Conservation (phyloP, 2,888 invertebrate species). For the Augiades crinisus region DNA sequence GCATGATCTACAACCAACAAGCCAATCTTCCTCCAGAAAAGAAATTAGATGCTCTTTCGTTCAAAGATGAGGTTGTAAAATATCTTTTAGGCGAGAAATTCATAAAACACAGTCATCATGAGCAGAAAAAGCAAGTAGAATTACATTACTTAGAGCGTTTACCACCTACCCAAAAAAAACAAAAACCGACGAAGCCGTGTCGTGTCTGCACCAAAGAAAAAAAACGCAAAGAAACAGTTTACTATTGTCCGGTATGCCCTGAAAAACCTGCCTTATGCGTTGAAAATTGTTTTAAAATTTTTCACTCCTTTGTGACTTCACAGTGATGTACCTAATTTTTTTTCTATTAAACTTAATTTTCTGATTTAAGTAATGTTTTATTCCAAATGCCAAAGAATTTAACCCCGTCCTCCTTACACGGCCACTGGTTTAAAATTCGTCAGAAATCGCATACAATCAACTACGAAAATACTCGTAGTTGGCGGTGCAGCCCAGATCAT, state of each 20-base stretch:
- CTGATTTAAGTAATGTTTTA: slow-evolving; percentile 5
- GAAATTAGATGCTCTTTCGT: not conserved
- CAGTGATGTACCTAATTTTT: not conserved
- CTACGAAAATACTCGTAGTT: not conserved
- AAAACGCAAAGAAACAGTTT: not conserved
- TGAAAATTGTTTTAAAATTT: not conserved
- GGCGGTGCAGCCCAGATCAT: too few relatives aligned
- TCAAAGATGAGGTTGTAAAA: not conserved
- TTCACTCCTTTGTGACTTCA: too few relatives aligned
- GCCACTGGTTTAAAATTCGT: not conserved
- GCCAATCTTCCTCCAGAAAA: not conserved
- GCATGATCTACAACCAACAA: not conserved
- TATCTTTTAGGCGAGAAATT: not conserved
- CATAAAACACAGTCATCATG: too few relatives aligned
- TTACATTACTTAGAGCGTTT: slow-evolving; percentile 17
- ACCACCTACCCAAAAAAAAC: slow-evolving; percentile 12
- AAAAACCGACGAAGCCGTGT: slow-evolving; percentile 11
- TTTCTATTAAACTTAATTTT: not conserved
- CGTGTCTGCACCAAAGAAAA: slow-evolving; percentile 3
- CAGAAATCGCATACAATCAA: not conserved
- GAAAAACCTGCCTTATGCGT: not conserved
- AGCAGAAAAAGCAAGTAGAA: too few relatives aligned
- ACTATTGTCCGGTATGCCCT: not conserved
- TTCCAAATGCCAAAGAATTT: slow-evolving; percentile 2
- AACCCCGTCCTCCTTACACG: slow-evolving; percentile 1